These are phyloP conservation scores for Aptenodytes forsteri DNA, from an alignment of 2,113 vertebrate species.

Conservation along the genomic window DNA sequence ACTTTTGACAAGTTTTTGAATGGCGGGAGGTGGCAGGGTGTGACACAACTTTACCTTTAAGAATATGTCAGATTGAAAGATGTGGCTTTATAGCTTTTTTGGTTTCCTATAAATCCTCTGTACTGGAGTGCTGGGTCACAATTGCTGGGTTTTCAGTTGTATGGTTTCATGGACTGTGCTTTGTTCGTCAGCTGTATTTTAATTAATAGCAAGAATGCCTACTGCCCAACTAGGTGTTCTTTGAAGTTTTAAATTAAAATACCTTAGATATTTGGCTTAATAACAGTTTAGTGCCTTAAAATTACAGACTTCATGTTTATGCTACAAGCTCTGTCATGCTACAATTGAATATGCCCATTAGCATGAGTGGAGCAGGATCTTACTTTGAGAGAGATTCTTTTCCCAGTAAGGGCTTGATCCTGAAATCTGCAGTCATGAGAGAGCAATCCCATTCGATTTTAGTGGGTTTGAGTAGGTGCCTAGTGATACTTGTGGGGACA, in stretches of 20 bases:
- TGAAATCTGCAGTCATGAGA: not conserved
- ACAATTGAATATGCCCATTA: not conserved
- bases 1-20: not conserved
- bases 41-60: not conserved
- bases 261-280: slow-evolving; percentile 29
- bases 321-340: slow-evolving; percentile 33
- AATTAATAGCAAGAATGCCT: slow-evolving; percentile 37
- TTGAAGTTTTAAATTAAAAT: slow-evolving; percentile 66
- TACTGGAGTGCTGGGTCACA: not conserved
- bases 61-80: not conserved
- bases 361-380: not conserved
- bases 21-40: not conserved
- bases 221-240: slow-evolving; percentile 1
- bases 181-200: not conserved
- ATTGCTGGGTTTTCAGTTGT: not conserved
- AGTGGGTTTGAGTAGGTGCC: not conserved
- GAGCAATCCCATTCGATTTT: not conserved
- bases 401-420: not conserved
- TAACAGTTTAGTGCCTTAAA: slow-evolving; percentile 28
- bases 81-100: not conserved
- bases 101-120: not conserved
- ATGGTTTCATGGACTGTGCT: not conserved
- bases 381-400: not conserved
- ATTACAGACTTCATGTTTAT: slow-evolving; percentile 43
- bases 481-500: not conserved